These are phyloP conservation scores for Anolis carolinensis DNA, from an alignment of 2,113 vertebrate species.

Conservation along the genomic window DNA sequence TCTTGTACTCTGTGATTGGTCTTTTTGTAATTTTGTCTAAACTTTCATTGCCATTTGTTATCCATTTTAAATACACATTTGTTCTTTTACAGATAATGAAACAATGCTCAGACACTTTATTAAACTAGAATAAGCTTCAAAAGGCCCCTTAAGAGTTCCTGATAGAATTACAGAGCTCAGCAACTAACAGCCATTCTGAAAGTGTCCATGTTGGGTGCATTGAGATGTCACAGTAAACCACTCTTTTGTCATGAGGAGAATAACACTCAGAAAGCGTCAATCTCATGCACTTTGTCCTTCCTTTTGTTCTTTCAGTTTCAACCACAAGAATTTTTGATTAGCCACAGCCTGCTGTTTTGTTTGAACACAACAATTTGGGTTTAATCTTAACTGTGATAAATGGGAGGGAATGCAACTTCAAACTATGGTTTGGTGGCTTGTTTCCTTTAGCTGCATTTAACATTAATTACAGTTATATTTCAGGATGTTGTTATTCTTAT, in stretches of 20 bases:
- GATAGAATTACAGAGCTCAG: neutral
- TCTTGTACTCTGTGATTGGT: no score
- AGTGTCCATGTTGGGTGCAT: neutral
- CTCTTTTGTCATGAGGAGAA: neutral
- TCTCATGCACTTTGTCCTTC: no score
- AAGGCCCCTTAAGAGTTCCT: neutral
- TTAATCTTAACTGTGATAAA: neutral
- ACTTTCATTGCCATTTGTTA: neutral
- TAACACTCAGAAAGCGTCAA: neutral
- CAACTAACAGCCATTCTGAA: neutral
- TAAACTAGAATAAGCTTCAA: neutral
- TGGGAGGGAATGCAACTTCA: no score
- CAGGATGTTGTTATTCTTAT: no score
- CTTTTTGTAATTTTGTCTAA: no score
- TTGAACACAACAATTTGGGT: neutral
- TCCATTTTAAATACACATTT: neutral
- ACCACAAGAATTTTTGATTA: neutral
- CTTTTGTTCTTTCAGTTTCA: neutral
- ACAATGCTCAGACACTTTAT: neutral
- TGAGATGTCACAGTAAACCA: neutral
- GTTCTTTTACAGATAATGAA: neutral
- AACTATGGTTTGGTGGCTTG: no score
- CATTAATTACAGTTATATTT: no score
- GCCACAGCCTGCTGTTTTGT: neutral
- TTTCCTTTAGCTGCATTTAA: no score